These are phyloP conservation scores for Ahaetulla prasina DNA, from an alignment of 2,113 vertebrate genomes.

Conservation along the genomic window DNA sequence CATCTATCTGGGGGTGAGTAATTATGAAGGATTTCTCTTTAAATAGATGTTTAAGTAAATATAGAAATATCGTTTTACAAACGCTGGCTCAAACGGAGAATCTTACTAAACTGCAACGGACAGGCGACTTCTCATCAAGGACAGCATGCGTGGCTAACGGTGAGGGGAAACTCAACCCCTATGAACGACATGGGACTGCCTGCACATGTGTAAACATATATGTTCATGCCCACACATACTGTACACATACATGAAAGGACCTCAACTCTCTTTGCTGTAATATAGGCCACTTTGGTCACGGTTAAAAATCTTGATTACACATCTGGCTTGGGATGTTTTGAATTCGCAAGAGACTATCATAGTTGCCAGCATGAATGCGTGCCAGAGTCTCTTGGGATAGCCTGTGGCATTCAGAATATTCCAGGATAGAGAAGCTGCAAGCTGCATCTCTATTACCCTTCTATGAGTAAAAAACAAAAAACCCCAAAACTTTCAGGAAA, in stretches of 20 bases:
- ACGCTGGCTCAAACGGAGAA: slow-evolving; percentile 46
- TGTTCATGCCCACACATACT: too few relatives aligned
- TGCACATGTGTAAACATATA: neutral
- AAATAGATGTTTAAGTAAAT: slow-evolving; percentile 80
- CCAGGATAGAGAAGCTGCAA: neutral
- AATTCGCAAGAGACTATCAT: neutral
- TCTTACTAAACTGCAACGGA: slow-evolving; percentile 4
- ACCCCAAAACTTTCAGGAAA: neutral
- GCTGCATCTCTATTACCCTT: neutral
- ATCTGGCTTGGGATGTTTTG: neutral
- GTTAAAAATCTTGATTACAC: neutral
- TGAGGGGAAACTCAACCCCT: neutral
- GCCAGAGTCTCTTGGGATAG: neutral
- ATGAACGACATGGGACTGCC: neutral
- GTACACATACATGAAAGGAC: neutral
- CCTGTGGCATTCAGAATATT: neutral
- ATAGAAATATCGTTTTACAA: slow-evolving; percentile 77
- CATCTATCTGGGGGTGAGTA: slow-evolving; percentile 72
- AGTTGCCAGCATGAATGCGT: neutral
- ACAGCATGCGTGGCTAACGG: neutral
- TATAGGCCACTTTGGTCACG: neutral
- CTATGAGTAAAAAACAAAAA: neutral
- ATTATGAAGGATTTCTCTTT: slow-evolving; percentile 78
- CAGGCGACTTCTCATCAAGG: slow-evolving; percentile 6
- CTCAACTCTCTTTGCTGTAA: neutral